phyloP scores from a whole-genome alignment of 2,797 vertebrate genomes.

The Pangasius sanitwongsei region DNA sequence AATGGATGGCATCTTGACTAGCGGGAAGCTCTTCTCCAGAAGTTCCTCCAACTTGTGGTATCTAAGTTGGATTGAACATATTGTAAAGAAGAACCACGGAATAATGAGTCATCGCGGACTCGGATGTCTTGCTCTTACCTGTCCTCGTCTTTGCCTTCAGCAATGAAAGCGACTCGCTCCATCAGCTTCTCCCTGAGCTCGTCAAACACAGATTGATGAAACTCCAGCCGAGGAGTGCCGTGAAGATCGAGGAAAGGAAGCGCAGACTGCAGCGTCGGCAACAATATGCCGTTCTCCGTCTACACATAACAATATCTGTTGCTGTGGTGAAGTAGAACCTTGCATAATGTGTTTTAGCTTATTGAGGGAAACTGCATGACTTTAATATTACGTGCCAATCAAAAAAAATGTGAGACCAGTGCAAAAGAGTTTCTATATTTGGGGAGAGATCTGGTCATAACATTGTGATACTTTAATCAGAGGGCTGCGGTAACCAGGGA shows the following conservation, averaged over 20 bases:
- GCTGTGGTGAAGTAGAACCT: not conserved
- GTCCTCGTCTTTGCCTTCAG: conserved; percentile 91
- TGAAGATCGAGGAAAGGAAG: conserved; percentile 96
- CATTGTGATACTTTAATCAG: not conserved
- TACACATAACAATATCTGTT: conserved; percentile 53
- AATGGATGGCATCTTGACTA: conserved; percentile 97
- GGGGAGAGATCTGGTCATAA: not conserved
- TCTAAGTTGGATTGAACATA: conserved; percentile 64
- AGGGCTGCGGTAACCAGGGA: no score
- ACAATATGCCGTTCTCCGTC: conserved; percentile 95
- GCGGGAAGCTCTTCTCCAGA: conserved; percentile 93
- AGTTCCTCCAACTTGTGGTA: conserved; percentile 94
- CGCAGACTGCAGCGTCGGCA: conserved; percentile 95
- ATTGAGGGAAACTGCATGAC: not conserved
- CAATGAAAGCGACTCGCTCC: conserved; percentile 91
- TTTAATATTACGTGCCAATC: not conserved
- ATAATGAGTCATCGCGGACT: no score
- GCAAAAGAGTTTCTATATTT: not conserved
- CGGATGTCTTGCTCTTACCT: conserved; percentile 70
- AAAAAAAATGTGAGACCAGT: not conserved
- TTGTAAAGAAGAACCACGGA: not conserved
- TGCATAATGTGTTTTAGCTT: not conserved
- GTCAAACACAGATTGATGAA: conserved; percentile 97
- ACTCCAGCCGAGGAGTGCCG: conserved; percentile 93
- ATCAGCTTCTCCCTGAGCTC: conserved; percentile 94